Conservation (phyloP, 1,140 invertebrate species). For the Nebria ingens region DNA sequence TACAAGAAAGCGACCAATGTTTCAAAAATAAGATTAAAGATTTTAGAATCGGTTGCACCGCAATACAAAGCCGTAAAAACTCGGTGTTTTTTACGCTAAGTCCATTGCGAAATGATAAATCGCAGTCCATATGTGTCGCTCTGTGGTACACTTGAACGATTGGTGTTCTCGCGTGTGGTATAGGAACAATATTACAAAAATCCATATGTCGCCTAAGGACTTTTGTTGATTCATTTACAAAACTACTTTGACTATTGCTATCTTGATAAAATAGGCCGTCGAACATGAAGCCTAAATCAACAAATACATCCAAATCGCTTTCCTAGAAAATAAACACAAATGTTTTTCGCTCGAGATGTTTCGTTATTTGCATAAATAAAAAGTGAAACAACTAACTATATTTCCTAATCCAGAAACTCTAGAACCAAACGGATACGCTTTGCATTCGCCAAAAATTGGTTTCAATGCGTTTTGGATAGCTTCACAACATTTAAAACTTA, state of each 20-base stretch:
- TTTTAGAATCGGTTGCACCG: constrained; percentile 30
- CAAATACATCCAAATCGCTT: constrained; percentile 41
- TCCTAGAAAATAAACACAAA: constrained; percentile 18
- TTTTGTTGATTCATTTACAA: constrained; percentile 22
- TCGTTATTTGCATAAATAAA: background rate
- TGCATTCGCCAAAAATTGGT: constrained; percentile 19
- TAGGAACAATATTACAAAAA: constrained; percentile 26
- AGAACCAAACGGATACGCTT: constrained; percentile 38
- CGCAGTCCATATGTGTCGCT: constrained; percentile 37
- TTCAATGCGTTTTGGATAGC: constrained; percentile 19
- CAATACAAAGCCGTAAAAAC: constrained; percentile 34
- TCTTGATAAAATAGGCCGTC: constrained; percentile 25
- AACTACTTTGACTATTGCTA: constrained; percentile 22
- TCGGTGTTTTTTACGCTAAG: constrained; percentile 43
- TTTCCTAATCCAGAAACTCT: constrained; percentile 34
- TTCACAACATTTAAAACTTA: constrained; percentile 20
- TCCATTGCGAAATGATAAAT: constrained; percentile 45
- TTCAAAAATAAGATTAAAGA: constrained; percentile 37
- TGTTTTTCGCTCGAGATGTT: background rate
- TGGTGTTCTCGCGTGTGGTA: constrained; percentile 40
- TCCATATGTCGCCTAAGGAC: constrained; percentile 20
- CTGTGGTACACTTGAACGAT: constrained; percentile 43
- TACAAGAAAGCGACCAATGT: constrained; percentile 37
- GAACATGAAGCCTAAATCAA: constrained; percentile 36
- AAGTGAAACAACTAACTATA: constrained; percentile 17